Base-by-base conservation (phyloP, 2,888 invertebrate genomes). In the Exephanes ischioxanthus region DNA sequence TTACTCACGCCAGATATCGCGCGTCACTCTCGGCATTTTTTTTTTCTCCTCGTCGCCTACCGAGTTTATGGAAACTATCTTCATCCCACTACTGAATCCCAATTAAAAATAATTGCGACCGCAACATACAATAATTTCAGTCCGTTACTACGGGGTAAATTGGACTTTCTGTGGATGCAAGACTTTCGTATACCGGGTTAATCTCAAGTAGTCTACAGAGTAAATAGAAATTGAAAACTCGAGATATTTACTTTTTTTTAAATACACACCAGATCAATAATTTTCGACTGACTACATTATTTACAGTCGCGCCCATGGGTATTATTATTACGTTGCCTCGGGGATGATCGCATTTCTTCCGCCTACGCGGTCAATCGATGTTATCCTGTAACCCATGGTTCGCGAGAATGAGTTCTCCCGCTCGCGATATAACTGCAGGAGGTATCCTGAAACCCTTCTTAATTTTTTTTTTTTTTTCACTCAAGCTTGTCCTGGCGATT, bases 281-380 rank as follows among this genome's bases (percentile, higher is more conserved):
- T 85, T 86, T 88, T 55, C 63, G 66, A 53, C 80, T 80, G 87
- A 87, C 86, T 85, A 87, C 79, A 80, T 87, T 86, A 87, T 88
- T 88, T 87, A 87, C 84, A 81, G 48, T 85, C 75, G 75, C 37
- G 48, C 63, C n/a, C 61, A 30, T 41, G 77, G 76, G 51, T 33
- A 3, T 67, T 22, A 41, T 58, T 76, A 71, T 85, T 76, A 83
- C 51, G 72, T 76, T 76, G 82, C 82, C 85, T 81, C 85, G 83
- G 80, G 45, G 85, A 83, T 61, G 76, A 80, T 80, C 68, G 61
- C 81, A 63, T 80, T 85, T 76, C 37, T 86, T 85, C 77, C 84
- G 83, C 85, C 82, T 82, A 85, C 88, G 85, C 85, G 75, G 76
- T 22, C 72, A 37, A 72, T 76, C 71, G 66, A 30, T 63, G 58